Evolutionary conservation across 2,888 invertebrate species (phyloP).

Genomic region (Pollenia angustigena): DNA sequence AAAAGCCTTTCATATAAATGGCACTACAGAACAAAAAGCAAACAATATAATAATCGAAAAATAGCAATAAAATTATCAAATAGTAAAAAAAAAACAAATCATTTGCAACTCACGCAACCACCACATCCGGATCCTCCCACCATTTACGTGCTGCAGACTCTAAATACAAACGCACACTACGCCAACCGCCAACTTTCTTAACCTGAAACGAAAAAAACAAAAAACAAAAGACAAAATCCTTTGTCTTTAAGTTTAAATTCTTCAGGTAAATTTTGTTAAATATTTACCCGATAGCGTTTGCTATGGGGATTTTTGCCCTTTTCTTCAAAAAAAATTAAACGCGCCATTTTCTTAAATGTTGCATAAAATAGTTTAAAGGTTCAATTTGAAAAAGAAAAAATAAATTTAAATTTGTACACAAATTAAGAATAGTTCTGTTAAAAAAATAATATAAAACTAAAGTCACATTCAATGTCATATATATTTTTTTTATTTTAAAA

Average conservation of each 20-base stretch:
- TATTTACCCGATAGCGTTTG: conserved; percentile 77
- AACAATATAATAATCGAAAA: not conserved
- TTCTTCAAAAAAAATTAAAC: conserved; percentile 79
- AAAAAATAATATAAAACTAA: not conserved
- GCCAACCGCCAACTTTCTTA: conserved; percentile 79
- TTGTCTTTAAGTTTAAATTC: not conserved
- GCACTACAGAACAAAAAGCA: not conserved
- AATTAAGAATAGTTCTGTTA: not conserved
- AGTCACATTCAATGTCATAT: not conserved
- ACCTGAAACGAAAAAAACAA: conserved; percentile 74
- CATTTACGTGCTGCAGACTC: conserved; percentile 80
- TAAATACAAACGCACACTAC: conserved; percentile 79
- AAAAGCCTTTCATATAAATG: not conserved
- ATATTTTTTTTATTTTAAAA: no score
- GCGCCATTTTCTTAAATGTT: conserved; percentile 77
- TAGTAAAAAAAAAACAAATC: conserved; percentile 49
- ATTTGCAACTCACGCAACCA: conserved; percentile 82
- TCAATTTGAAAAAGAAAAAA: not conserved
- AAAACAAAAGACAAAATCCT: not conserved
- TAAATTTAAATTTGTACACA: not conserved
- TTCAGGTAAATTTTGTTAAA: not conserved
- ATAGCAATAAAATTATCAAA: conserved; percentile 36
- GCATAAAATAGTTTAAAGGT: not conserved
- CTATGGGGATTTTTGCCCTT: conserved; percentile 74
- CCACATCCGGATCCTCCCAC: conserved; percentile 83